Percentiles rank a stretch among this genome's conserved stretches.
These are phyloP conservation scores for Danaus melanippus DNA, from an alignment of 1,140 invertebrate genomes.

Conservation along the genomic window DNA sequence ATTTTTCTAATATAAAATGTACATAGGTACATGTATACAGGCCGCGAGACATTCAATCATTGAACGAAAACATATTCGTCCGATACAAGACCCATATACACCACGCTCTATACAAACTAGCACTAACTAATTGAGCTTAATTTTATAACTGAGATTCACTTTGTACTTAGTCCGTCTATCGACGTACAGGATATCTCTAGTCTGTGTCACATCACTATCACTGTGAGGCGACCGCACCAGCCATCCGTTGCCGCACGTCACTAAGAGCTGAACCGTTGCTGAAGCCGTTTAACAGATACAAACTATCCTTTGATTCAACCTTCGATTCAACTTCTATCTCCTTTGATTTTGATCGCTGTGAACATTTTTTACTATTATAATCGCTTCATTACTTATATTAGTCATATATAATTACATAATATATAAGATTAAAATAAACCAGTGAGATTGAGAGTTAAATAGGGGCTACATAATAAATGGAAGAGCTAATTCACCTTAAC, in stretches of 20 bases:
- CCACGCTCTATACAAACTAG: slow-evolving; percentile 3
- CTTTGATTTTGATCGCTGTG: slow-evolving; percentile 36
- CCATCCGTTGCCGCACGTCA: slow-evolving; percentile 57
- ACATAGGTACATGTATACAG: too few species aligned
- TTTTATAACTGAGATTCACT: slow-evolving; percentile 18
- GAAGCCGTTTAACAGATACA: slow-evolving; percentile 51
- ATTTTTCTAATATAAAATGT: too few species aligned
- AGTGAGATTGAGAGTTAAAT: too few species aligned
- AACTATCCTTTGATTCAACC: slow-evolving; percentile 42
- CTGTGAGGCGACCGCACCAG: slow-evolving; percentile 58
- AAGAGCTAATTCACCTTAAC: slow-evolving; percentile 10
- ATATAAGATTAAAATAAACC: slow-evolving; percentile 2
- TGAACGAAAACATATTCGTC: background rate
- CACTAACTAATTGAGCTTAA: slow-evolving; percentile 22
- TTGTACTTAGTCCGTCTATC: slow-evolving; percentile 18
- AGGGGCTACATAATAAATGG: too few species aligned
- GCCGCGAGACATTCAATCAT: background rate
- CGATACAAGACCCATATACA: background rate
- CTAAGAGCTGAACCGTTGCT: slow-evolving; percentile 47
- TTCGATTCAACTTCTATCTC: slow-evolving; percentile 36
- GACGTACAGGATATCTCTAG: slow-evolving; percentile 13
- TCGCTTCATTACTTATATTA: background rate
- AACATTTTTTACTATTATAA: slow-evolving; percentile 13
- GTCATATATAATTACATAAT: background rate
- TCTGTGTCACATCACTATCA: slow-evolving; percentile 25